These are phyloP conservation scores for Calycopis cecrops DNA, from an alignment of 1,140 invertebrate genomes.

Conservation along the genomic window DNA sequence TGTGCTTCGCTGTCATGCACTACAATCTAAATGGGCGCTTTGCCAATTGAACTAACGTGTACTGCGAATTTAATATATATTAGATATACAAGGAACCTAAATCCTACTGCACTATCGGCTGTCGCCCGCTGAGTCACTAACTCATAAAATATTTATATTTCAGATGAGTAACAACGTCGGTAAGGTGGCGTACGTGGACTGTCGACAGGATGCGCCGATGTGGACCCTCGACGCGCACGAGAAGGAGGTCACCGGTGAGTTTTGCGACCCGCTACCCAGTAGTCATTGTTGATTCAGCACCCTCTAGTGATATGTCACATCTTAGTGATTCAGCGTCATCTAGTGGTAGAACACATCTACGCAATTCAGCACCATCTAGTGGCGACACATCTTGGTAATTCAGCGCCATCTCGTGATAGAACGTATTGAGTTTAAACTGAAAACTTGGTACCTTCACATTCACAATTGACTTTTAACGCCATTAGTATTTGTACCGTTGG, in stretches of 20 bases:
- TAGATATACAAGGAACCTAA: no score
- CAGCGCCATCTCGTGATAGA: neutral
- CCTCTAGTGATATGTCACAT: no score
- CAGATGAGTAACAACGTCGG: slow-evolving; percentile 88
- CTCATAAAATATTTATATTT: slow-evolving; percentile 27
- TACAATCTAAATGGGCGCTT: no score
- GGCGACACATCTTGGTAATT: neutral
- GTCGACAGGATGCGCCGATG: slow-evolving; percentile 81
- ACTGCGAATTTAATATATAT: no score
- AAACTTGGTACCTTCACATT: neutral
- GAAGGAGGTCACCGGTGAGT: slow-evolving; percentile 85
- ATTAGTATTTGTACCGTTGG: no score
- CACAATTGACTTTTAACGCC: neutral
- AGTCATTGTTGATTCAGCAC: no score
- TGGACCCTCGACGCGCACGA: slow-evolving; percentile 88
- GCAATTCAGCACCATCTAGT: no score
- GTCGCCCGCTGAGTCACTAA: slow-evolving; percentile 77
- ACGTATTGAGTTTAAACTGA: neutral
- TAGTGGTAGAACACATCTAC: no score
- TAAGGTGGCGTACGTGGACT: slow-evolving; percentile 86
- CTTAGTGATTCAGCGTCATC: no score
- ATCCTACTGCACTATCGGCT: no score
- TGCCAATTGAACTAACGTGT: no score
- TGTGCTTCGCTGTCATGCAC: slow-evolving; percentile 89
- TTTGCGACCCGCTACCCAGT: neutral